phyloP scores from a whole-genome alignment of 1,140 invertebrate species.

The Drosophila parvula region DNA sequence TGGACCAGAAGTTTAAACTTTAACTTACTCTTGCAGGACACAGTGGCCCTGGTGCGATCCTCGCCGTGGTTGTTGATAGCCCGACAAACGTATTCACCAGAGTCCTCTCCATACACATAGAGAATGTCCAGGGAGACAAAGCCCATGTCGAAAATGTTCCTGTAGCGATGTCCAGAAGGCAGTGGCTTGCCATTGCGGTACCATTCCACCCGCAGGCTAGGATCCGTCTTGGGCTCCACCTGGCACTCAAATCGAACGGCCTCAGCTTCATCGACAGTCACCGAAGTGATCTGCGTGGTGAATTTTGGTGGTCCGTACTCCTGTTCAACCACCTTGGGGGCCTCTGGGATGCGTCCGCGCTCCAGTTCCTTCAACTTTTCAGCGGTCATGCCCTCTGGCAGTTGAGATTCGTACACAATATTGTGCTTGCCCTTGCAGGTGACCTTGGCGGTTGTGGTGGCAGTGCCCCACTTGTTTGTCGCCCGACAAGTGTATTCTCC shows the following conservation, averaged over 20 bases:
- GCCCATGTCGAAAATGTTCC: conserved; percentile 96
- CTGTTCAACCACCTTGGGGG: conserved; percentile 88
- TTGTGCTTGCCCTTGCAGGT: conserved; percentile 93
- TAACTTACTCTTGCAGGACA: conserved; percentile 92
- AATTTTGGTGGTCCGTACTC: conserved; percentile 90
- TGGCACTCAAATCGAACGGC: conserved; percentile 97
- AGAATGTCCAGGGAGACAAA: conserved; percentile 97
- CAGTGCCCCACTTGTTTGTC: conserved; percentile 93
- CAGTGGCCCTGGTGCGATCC: conserved; percentile 92
- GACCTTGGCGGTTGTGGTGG: conserved; percentile 92
- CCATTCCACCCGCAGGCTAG: conserved; percentile 96
- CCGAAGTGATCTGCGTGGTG: conserved; percentile 92
- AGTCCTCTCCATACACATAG: conserved; percentile 96
- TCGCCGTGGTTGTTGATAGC: conserved; percentile 95
- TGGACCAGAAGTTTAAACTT: background rate
- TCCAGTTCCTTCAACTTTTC: conserved; percentile 97
- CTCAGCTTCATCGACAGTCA: conserved; percentile 94
- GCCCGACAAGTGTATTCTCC: conserved; percentile 94
- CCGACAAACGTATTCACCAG: conserved; percentile 95
- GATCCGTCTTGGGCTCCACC: conserved; percentile 97
- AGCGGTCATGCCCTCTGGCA: conserved; percentile 96
- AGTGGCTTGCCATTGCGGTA: conserved; percentile 95
- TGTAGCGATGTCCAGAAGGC: conserved; percentile 95
- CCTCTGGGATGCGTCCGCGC: conserved; percentile 90
- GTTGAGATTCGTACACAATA: conserved; percentile 95